phyloP scores from a whole-genome alignment of 2,113 vertebrate species.

The Urocitellus parryii region DNA sequence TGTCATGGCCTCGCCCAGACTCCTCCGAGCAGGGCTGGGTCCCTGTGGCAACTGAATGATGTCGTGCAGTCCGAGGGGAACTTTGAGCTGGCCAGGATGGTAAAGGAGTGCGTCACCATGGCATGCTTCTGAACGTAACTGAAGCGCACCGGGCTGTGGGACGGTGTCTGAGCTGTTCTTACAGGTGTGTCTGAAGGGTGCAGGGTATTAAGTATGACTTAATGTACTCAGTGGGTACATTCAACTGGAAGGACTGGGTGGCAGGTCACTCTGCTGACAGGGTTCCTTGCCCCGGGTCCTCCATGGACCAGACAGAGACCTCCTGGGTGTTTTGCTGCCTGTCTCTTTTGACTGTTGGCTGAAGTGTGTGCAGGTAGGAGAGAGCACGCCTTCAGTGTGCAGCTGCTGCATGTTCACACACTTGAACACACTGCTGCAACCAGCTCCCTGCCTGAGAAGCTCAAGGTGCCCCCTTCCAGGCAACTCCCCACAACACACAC shows the following conservation, averaged over 20 bases:
- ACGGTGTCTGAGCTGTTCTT: constrained; percentile 56
- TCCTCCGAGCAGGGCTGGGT: constrained; percentile 42
- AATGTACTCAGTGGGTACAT: not conserved
- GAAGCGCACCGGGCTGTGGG: constrained; percentile 25
- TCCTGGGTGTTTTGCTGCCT: not conserved
- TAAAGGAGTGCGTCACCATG: constrained; percentile 69
- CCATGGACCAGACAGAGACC: not conserved
- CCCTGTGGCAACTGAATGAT: not conserved
- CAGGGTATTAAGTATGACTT: constrained; percentile 50
- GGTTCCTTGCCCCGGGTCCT: constrained; percentile 31
- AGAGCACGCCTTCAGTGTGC: not conserved
- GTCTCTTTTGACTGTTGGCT: not conserved
- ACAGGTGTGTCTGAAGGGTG: constrained; percentile 63
- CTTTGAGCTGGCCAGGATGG: constrained; percentile 76
- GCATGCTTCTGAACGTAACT: constrained; percentile 73
- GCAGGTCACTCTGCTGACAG: not conserved
- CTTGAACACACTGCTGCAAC: not conserved
- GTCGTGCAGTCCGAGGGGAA: constrained; percentile 71
- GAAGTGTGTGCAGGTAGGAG: not conserved
- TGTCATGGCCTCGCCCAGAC: constrained; percentile 41
- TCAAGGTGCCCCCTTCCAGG: not conserved
- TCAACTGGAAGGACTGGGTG: not conserved
- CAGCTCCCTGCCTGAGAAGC: not conserved
- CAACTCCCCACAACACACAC: not conserved
- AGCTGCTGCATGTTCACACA: not conserved